Evolutionary conservation across 2,888 invertebrate genomes (phyloP).

Genomic region (Drosophila eohydei): DNA sequence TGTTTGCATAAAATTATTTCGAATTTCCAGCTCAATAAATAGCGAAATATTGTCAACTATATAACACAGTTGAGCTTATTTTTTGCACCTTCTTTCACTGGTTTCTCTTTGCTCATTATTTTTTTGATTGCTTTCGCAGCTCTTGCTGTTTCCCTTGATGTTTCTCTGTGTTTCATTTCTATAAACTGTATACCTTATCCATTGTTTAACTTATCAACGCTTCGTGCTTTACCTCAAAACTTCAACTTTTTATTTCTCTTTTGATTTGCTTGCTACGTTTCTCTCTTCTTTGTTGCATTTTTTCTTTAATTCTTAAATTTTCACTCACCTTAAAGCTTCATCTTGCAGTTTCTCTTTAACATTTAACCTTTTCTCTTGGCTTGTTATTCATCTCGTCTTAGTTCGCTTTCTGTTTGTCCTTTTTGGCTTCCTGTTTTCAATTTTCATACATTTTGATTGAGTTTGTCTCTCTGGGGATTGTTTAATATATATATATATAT

Average conservation of each 20-base stretch:
- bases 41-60: neutral
- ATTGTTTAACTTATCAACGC: slow-evolving; percentile 9
- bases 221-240: neutral
- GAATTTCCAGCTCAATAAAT: slow-evolving; percentile 3
- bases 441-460: neutral
- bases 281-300: neutral
- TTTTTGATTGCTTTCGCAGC: too few species aligned
- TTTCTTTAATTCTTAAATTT: neutral
- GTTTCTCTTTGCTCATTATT: neutral
- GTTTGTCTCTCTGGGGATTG: neutral
- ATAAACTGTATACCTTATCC: neutral
- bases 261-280: neutral
- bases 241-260: neutral
- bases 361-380: neutral
- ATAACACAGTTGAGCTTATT: neutral
- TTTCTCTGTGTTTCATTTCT: neutral
- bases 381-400: neutral
- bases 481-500: neutral
- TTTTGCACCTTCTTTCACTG: neutral
- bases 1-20: neutral
- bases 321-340: neutral
- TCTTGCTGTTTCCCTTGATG: neutral
- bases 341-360: neutral
- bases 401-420: neutral
- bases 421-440: neutral